Percentiles rank a stretch among this genome's conserved stretches.
phyloP scores from a whole-genome alignment of 2,888 invertebrate genomes.

The Willowsia nigromaculata region DNA sequence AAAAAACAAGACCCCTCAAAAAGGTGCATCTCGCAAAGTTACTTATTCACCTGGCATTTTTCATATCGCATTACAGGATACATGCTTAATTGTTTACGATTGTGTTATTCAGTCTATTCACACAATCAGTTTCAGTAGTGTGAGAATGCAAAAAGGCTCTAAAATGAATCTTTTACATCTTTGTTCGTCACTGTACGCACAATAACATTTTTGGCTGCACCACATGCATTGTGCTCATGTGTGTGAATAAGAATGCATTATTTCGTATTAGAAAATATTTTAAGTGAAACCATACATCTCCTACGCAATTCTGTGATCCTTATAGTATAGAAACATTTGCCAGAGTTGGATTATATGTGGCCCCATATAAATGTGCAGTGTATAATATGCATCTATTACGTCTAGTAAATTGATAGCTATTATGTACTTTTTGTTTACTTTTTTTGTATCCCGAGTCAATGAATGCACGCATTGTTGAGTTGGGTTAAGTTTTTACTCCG shows the following conservation, averaged over 20 bases:
- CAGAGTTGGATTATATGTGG: not conserved
- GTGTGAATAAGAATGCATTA: not conserved
- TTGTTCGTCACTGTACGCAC: constrained; percentile 28
- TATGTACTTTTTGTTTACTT: not conserved
- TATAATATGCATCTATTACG: not conserved
- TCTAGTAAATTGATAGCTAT: not conserved
- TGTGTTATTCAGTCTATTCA: not conserved
- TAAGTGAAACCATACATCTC: constrained; percentile 13
- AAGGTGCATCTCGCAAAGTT: not conserved
- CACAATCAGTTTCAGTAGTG: not conserved
- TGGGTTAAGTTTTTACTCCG: no score
- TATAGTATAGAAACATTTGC: constrained; percentile 5
- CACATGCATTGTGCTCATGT: not conserved
- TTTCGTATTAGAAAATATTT: not conserved
- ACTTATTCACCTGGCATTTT: constrained; percentile 15
- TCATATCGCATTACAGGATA: constrained; percentile 40
- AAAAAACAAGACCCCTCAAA: constrained; percentile 17
- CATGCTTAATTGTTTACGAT: constrained; percentile 23
- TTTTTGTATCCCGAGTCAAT: no score
- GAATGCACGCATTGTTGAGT: no score
- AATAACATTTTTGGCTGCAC: not conserved
- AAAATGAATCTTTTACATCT: constrained; percentile 20
- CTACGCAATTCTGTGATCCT: constrained; percentile 13
- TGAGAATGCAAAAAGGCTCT: constrained; percentile 42
- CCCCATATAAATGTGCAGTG: not conserved